Evolutionary conservation across 2,113 vertebrate species (phyloP), one percentile per base, ranked within the genome.

Genomic region (Mormyrus lacerda): DNA sequence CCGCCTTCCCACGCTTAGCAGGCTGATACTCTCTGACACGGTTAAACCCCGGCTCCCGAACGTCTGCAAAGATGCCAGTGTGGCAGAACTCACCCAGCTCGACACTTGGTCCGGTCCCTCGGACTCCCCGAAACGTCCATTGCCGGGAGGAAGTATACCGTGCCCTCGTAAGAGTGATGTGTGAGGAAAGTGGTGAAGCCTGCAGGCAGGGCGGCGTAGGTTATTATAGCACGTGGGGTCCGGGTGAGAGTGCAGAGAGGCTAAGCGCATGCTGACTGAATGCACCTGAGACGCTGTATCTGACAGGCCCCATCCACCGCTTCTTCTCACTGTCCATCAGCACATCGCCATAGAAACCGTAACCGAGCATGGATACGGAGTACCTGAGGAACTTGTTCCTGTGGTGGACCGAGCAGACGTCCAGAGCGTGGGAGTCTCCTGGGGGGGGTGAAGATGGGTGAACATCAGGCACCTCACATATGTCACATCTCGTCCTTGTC

Each of bases 331-430:
- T 99, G 65, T 99, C 97, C n/a, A 94, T 94, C 88, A 98, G 93
- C 19, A 98, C 58, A 89, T 99, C 98, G 5, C 98, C 98, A 82
- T 99, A 99, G 95, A 99, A 99, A 90, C 98, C 98, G 0, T 99
- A 99, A 53, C 98, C 98, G 88, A 99, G 95, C 92, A 99, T 91
- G 0, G 98, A 99, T 31, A 98, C 97, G 0, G 94, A 97, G 92
- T 98, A 99, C 85, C 96, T 97, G 90, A 99, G 95, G 92, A 99
- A 96, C 0, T 73, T 90, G 84, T 96, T 92, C 42, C 94, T 90
- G 92, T 96, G 96, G 91, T 99, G 97, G 58, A 98, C 94, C 0
- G 98, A 96, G 85, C 96, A 97, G 73, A 99, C 96, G 8, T 99
- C 98, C 95, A 99, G 93, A 45, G 97, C 93, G 89, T 99, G 97